Evolutionary conservation across 1,140 invertebrate genomes (phyloP).

Genomic region (Melitaea cinxia): DNA sequence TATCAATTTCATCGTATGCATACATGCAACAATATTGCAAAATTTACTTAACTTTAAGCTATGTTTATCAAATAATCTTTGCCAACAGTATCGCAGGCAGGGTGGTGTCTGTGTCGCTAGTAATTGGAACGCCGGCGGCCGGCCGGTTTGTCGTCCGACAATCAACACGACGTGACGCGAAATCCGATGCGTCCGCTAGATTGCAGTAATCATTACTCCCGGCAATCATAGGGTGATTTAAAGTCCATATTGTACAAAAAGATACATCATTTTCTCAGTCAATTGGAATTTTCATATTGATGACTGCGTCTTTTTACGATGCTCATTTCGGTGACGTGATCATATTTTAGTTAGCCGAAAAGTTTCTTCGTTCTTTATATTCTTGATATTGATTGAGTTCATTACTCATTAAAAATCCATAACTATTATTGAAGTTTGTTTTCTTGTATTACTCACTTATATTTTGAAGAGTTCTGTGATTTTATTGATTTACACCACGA

Average conservation of each 20-base stretch:
- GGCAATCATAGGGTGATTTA: conserved; percentile 56
- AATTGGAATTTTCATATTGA: conserved; percentile 16
- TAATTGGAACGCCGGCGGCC: conserved; percentile 72
- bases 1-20: too few relatives aligned
- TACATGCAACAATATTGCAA: too few relatives aligned
- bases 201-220: conserved; percentile 63
- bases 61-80: conserved; percentile 39
- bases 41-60: too few relatives aligned
- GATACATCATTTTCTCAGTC: conserved; percentile 1
- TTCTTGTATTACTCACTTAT: too few relatives aligned
- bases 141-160: conserved; percentile 69
- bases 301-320: neutral
- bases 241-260: conserved; percentile 34
- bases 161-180: conserved; percentile 76
- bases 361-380: neutral
- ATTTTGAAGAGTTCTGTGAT: too few relatives aligned
- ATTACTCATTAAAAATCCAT: too few relatives aligned
- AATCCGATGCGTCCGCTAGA: conserved; percentile 69
- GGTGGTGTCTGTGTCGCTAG: conserved; percentile 64
- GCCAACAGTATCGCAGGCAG: conserved; percentile 36
- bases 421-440: too few relatives aligned
- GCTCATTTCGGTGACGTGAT: neutral
- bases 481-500: too few relatives aligned
- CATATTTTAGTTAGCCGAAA: neutral
- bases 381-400: too few relatives aligned